Conservation (phyloP, 2,797 vertebrate species). For the Clarias platycephalus region DNA sequence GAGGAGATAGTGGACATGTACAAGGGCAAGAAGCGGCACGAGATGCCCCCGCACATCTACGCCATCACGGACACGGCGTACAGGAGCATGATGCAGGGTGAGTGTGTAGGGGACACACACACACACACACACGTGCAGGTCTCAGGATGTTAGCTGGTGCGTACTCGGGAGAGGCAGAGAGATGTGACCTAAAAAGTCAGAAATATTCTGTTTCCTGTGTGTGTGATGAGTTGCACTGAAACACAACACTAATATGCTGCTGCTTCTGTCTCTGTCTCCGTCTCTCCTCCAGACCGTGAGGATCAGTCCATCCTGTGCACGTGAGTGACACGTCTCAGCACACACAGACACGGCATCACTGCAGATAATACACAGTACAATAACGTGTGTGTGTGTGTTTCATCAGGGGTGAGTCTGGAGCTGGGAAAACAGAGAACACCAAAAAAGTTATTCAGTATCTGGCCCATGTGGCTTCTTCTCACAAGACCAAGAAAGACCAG, state of each 20-base stretch:
- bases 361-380: not conserved
- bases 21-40: constrained; percentile 98
- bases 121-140: not conserved
- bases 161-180: not conserved
- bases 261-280: not conserved
- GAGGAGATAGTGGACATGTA: constrained; percentile 99
- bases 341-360: not conserved
- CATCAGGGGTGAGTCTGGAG: constrained; percentile 91
- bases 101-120: not conserved
- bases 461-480: constrained; percentile 94
- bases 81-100: constrained; percentile 88
- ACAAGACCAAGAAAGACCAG: constrained; percentile 98
- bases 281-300: constrained; percentile 78
- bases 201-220: constrained; percentile 5
- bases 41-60: constrained; percentile 98
- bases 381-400: not conserved
- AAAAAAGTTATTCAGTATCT: constrained; percentile 99
- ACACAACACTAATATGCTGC: not conserved
- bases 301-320: constrained; percentile 99
- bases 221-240: not conserved
- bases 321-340: constrained; percentile 77
- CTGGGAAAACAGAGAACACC: constrained; percentile 97
- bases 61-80: constrained; percentile 97
- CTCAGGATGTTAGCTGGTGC: not conserved
- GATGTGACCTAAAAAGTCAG: not conserved